Conservation (phyloP, 2,797 vertebrate species). For the Pipistrellus kuhlii region DNA sequence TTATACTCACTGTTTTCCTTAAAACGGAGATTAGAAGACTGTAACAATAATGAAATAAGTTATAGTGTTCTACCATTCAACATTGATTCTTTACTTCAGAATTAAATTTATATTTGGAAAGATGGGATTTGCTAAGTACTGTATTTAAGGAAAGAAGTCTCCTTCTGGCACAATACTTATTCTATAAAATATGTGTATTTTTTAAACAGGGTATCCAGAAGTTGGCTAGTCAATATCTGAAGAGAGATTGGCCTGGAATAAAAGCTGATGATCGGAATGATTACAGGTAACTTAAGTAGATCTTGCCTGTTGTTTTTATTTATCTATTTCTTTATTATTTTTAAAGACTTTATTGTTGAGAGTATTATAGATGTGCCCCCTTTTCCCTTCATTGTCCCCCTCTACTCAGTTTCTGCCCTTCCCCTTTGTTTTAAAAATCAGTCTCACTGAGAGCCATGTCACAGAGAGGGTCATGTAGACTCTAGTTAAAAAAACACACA, state of each 20-base stretch:
- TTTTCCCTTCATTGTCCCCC: no score
- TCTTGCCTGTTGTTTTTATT: neutral
- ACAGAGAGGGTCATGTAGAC: constrained; percentile 26
- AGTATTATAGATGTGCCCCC: no score
- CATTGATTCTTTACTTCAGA: constrained; percentile 44
- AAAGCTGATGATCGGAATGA: constrained; percentile 95
- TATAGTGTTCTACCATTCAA: constrained; percentile 1
- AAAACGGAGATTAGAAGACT: constrained; percentile 19
- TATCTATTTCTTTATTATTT: no score
- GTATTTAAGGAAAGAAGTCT: neutral
- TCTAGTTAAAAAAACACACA: neutral
- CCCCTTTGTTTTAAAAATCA: constrained; percentile 20
- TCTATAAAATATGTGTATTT: constrained; percentile 27
- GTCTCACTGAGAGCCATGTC: constrained; percentile 19
- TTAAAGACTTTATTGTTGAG: no score
- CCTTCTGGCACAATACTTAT: constrained; percentile 43
- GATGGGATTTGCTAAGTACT: constrained; percentile 35
- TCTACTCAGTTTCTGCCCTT: no score
- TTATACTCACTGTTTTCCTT: constrained; percentile 18
- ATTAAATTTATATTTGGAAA: constrained; percentile 57
- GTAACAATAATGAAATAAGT: constrained; percentile 31
- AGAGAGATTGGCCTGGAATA: constrained; percentile 97
- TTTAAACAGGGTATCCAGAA: constrained; percentile 95
- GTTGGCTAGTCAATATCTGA: constrained; percentile 97
- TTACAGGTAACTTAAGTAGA: constrained; percentile 92